Percentiles rank a stretch among this genome's conserved stretches.
phyloP scores from a whole-genome alignment of 2,888 invertebrate genomes.

The Eucriotettix oculatus region DNA sequence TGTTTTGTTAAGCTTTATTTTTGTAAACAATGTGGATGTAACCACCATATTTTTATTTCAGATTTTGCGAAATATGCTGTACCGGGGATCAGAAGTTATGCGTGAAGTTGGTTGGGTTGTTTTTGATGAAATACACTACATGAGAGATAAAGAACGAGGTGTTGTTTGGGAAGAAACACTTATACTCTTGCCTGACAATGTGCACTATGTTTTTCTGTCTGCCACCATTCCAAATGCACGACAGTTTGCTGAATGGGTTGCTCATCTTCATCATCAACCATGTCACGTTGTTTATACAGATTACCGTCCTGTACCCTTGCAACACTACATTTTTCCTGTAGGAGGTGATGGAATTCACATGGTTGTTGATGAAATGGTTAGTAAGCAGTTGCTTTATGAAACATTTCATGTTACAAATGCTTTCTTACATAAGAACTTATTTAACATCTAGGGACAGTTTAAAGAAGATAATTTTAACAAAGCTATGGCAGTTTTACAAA shows the following conservation, averaged over 20 bases:
- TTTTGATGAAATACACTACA: conserved; percentile 99
- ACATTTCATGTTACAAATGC: too few relatives aligned
- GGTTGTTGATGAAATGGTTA: conserved; percentile 78
- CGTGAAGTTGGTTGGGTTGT: conserved; percentile 99
- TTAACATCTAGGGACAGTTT: conserved; percentile 56
- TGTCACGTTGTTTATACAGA: conserved; percentile 99
- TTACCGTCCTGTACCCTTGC: conserved; percentile 89
- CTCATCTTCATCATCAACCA: conserved; percentile 85
- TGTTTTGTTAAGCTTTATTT: too few relatives aligned
- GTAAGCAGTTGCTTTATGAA: conserved; percentile 6
- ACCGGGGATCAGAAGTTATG: conserved; percentile 96
- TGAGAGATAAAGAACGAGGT: conserved; percentile 98
- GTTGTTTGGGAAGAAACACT: conserved; percentile 99
- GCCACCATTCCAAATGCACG: conserved; percentile 98
- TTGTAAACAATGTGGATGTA: too few relatives aligned
- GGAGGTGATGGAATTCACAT: conserved; percentile 93
- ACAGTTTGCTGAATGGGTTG: conserved; percentile 91
- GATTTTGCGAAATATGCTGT: conserved; percentile 97
- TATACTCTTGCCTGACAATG: conserved; percentile 91
- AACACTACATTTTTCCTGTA: conserved; percentile 95
- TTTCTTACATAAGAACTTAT: neutral
- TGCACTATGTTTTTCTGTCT: conserved; percentile 95
- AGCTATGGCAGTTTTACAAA: conserved; percentile 85
- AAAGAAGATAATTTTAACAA: conserved; percentile 94
- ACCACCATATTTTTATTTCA: conserved; percentile 19